Base-by-base conservation (phyloP, 2,113 vertebrate genomes). In the Heterotilapia buettikoferi region DNA sequence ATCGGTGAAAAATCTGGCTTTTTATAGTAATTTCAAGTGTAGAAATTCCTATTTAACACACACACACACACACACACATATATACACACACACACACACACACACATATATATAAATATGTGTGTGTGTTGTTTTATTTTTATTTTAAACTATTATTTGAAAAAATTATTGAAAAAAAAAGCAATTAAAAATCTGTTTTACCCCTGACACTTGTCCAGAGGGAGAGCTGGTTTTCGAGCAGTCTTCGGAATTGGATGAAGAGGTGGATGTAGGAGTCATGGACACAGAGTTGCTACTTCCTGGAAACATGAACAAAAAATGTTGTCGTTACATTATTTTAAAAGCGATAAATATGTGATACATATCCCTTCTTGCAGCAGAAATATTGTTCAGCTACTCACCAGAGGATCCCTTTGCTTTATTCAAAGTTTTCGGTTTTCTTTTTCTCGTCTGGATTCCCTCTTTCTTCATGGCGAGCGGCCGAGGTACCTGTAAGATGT, bases 401-500 rank as follows among this genome's bases (percentile, higher is more conserved):
- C 99, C 97, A 87, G 98, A 99, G 88, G 98, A 98, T 82, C 97
- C 90, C 89, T 99, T 99, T 52, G 97, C 96, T 96, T 99, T 99
- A 96, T 97, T 98, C 94, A 98, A 92, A 87, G 98, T 98, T 96
- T 99, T 99, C n/a, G 99, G 99, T 97, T 99, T 99, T 96, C 99
- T 94, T 96, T 99, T 99, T 93, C 99, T 97, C 1, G 99, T 99
- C 96, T 99, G 99, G 96, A 99, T 99, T 87, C 99, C 98, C 93
- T 99, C 99, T 96, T 99, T 99, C 96, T 99, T 99, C 99, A 99
- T 99, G 86, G 99, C 99, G 81, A 99, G 97, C 1, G 99, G 99
- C 71, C 99, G 97, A 73, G 99, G 98, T 82, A 99, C 99, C 99
- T 99, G 92, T 86, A 95, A 95, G 76, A 84, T 63, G 2, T 26